Percentiles rank a stretch among this genome's conserved stretches.
Evolutionary conservation across 2,888 invertebrate species (phyloP).

Genomic region (Cheilosia variabilis): DNA sequence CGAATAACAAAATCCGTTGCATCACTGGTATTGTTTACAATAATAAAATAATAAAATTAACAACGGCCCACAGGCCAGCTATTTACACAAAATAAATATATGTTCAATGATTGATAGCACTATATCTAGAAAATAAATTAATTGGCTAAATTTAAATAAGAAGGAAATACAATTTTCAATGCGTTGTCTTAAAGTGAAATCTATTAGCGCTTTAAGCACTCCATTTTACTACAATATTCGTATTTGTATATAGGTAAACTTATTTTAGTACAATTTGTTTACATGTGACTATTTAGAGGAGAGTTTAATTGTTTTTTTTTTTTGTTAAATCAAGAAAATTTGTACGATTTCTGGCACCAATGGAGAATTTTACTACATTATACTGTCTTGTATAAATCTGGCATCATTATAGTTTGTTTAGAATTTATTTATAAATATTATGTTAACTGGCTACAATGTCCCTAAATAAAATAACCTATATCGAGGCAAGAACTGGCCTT

Average conservation of each 20-base stretch:
- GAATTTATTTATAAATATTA: slow-evolving; percentile 24
- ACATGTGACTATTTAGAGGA: slow-evolving; percentile 48
- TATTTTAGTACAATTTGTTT: slow-evolving; percentile 3
- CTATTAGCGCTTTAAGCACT: slow-evolving; percentile 5
- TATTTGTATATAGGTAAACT: background rate
- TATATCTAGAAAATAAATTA: slow-evolving; percentile 70
- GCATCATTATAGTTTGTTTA: slow-evolving; percentile 31
- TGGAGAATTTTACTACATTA: slow-evolving; percentile 69
- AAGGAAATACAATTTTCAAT: slow-evolving; percentile 4
- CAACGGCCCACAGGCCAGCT: slow-evolving; percentile 66
- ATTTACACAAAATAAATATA: slow-evolving; percentile 69
- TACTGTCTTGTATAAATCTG: slow-evolving; percentile 26
- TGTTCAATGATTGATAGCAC: slow-evolving; percentile 53
- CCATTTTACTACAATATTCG: slow-evolving; percentile 12
- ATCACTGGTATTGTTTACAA: slow-evolving; percentile 58
- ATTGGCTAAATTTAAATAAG: slow-evolving; percentile 65
- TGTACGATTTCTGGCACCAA: slow-evolving; percentile 82
- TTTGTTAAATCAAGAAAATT: slow-evolving; percentile 75
- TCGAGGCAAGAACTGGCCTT: slow-evolving; percentile 75
- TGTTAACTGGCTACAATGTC: slow-evolving; percentile 70
- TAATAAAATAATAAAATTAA: slow-evolving; percentile 64
- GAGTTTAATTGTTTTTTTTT: slow-evolving; percentile 20
- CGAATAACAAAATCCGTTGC: slow-evolving; percentile 36
- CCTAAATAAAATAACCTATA: slow-evolving; percentile 66
- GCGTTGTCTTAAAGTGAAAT: background rate